phyloP scores from a whole-genome alignment of 2,888 invertebrate genomes.

The Idaea biselata region DNA sequence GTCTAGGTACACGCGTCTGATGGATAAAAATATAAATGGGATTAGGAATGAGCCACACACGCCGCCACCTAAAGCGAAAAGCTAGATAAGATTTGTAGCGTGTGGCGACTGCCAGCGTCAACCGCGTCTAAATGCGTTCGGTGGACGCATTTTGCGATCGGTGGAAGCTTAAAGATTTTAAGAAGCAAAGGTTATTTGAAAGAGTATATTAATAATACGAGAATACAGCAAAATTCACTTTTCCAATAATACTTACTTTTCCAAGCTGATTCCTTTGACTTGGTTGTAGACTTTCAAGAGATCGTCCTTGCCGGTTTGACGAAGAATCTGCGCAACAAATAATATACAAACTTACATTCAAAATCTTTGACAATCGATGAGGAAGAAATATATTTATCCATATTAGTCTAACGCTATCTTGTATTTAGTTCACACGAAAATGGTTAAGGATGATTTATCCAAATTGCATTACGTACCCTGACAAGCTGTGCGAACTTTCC shows the following conservation, averaged over 20 bases:
- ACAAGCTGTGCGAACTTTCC: constrained; percentile 83
- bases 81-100: no score
- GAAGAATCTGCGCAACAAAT: constrained; percentile 79
- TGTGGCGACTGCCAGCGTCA: no score
- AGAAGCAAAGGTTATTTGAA: neutral
- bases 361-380: constrained; percentile 82
- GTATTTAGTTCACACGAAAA: no score
- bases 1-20: constrained; percentile 88
- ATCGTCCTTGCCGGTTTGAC: constrained; percentile 84
- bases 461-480: constrained; percentile 61
- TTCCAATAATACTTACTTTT: constrained; percentile 80
- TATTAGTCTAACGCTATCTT: no score
- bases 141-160: no score
- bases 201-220: no score
- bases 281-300: constrained; percentile 84
- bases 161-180: neutral
- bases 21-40: constrained; percentile 2
- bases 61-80: no score
- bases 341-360: constrained; percentile 14
- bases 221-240: constrained; percentile 60
- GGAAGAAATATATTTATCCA: no score
- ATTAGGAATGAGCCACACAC: neutral
- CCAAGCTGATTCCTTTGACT: constrained; percentile 80
- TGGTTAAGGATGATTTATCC: neutral
- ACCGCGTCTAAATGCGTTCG: no score